phyloP scores from a whole-genome alignment of 2,797 vertebrate species.

The Enteromius thamalakanensis region DNA sequence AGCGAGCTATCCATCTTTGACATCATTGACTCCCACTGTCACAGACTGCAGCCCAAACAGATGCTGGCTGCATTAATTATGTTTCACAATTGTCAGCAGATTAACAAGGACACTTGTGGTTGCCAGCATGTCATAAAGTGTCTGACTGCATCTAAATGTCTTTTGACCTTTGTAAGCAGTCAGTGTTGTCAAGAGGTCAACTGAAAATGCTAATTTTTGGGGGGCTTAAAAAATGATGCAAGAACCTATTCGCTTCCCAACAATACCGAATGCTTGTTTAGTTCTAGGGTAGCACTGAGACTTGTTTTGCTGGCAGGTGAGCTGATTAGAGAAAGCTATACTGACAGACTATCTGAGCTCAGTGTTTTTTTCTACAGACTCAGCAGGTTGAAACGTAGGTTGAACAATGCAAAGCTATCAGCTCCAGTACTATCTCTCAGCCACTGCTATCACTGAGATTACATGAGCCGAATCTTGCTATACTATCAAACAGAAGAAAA shows the following conservation, averaged over 20 bases:
- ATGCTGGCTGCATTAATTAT: constrained; percentile 63
- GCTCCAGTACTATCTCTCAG: neutral
- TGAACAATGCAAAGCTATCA: neutral
- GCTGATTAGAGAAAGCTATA: neutral
- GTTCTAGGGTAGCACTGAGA: neutral
- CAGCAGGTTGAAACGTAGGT: neutral
- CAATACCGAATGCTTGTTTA: neutral
- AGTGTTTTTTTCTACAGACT: neutral
- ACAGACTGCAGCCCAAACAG: constrained; percentile 55
- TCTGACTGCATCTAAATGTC: constrained; percentile 41
- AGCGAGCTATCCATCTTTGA: constrained; percentile 55
- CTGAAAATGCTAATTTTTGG: neutral
- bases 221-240: neutral
- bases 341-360: neutral
- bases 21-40: constrained; percentile 54
- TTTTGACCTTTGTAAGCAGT: constrained; percentile 55
- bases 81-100: constrained; percentile 65
- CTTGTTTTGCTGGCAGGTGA: neutral
- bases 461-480: neutral
- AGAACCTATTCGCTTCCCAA: neutral
- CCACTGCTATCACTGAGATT: neutral
- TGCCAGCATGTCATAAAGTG: constrained; percentile 47
- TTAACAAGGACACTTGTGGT: constrained; percentile 53
- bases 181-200: constrained; percentile 35
- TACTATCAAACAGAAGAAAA: neutral